Evolutionary conservation across 1,140 invertebrate genomes (phyloP).

Genomic region (Bombyx mandarina): DNA sequence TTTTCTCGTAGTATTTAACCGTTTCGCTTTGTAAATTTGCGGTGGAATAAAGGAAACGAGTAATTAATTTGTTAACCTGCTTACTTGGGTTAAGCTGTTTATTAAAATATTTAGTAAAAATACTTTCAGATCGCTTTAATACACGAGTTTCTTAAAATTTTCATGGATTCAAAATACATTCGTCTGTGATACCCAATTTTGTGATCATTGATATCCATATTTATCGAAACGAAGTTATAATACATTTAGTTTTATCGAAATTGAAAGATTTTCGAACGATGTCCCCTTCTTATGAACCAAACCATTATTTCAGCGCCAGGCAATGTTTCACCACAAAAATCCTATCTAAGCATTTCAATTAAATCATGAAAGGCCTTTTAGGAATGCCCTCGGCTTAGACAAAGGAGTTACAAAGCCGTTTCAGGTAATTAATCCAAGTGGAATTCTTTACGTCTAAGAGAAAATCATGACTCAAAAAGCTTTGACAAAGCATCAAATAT

Average conservation of each 20-base stretch:
- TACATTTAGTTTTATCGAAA: too few relatives aligned
- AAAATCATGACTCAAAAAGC: constrained; percentile 21
- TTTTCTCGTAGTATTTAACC: constrained; percentile 11
- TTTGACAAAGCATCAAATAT: constrained; percentile 23
- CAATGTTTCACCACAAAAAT: constrained; percentile 26
- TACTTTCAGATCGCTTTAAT: too few relatives aligned
- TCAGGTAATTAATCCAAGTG: constrained; percentile 44
- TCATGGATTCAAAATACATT: too few relatives aligned
- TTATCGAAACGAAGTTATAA: too few relatives aligned
- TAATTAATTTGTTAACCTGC: too few relatives aligned
- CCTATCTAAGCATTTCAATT: constrained; percentile 40
- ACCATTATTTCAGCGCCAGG: too few relatives aligned
- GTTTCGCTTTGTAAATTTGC: background rate
- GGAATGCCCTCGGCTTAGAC: constrained; percentile 33
- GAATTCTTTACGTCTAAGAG: constrained; percentile 33
- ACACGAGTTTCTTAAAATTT: too few relatives aligned
- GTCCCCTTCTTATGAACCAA: too few relatives aligned
- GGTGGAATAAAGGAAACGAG: background rate
- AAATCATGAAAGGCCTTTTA: constrained; percentile 33
- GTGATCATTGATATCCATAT: too few relatives aligned
- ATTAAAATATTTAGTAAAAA: background rate
- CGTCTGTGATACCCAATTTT: too few relatives aligned
- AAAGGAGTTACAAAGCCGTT: constrained; percentile 40
- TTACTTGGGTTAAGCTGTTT: background rate
- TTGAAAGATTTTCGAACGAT: background rate